Evolutionary conservation across 2,113 vertebrate genomes (phyloP).

Genomic region (chimpanzee (Pan troglodytes)): DNA sequence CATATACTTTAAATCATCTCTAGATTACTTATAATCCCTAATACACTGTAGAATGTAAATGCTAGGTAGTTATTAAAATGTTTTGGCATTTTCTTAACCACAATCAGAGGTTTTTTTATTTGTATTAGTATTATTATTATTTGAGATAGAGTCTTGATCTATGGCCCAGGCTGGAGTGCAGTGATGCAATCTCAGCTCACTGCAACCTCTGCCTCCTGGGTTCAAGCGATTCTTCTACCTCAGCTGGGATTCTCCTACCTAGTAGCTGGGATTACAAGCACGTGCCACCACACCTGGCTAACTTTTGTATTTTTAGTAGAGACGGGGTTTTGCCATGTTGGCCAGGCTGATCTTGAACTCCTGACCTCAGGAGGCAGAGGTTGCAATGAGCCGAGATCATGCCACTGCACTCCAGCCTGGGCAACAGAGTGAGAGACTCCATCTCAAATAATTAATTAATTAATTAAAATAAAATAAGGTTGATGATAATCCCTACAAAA

Average conservation of each 20-base stretch:
- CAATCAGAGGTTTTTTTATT: too few relatives aligned
- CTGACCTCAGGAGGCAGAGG: neutral
- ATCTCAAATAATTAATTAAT: neutral
- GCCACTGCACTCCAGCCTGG: too few relatives aligned
- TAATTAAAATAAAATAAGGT: neutral
- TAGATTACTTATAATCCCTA: neutral
- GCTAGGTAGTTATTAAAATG: neutral
- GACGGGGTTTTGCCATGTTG: neutral
- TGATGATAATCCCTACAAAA: neutral
- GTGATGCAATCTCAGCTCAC: neutral
- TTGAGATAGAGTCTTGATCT: neutral
- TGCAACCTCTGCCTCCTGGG: neutral
- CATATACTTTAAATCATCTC: neutral
- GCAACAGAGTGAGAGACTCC: too few relatives aligned
- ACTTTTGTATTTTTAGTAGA: neutral
- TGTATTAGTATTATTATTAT: neutral
- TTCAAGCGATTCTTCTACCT: neutral
- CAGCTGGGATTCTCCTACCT: neutral
- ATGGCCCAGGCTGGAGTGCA: neutral
- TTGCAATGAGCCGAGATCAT: neutral
- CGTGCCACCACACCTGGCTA: neutral
- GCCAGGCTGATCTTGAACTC: neutral
- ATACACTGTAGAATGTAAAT: neutral
- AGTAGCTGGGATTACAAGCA: neutral
- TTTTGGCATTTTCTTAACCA: too few relatives aligned